These are phyloP conservation scores for Oscheius sp. DNA, from an alignment of 2,888 invertebrate species.

Conservation along the genomic window DNA sequence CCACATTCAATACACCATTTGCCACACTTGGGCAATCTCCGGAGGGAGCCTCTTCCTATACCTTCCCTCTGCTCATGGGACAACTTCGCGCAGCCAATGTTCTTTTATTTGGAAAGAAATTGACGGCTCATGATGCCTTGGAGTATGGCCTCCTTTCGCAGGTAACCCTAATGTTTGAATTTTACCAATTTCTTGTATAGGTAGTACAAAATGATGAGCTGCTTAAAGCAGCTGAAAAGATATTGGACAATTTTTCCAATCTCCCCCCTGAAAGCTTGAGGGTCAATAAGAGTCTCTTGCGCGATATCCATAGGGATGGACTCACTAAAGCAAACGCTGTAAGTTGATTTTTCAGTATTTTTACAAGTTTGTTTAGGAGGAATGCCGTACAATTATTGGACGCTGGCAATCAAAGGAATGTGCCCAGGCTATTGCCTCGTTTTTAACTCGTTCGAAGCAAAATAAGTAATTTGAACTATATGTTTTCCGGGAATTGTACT, in stretches of 20 bases:
- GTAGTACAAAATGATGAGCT: constrained; percentile 76
- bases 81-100: constrained; percentile 77
- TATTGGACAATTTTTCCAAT: constrained; percentile 44
- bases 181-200: constrained; percentile 62
- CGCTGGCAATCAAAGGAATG: constrained; percentile 79
- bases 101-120: constrained; percentile 79
- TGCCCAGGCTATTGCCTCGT: constrained; percentile 76
- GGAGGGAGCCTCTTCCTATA: constrained; percentile 87
- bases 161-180: constrained; percentile 72
- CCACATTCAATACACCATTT: constrained; percentile 89
- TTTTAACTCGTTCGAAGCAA: constrained; percentile 71
- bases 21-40: constrained; percentile 83
- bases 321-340: constrained; percentile 70
- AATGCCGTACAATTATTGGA: constrained; percentile 78
- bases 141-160: constrained; percentile 82
- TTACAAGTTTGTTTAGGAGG: constrained; percentile 71
- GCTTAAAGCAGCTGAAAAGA: constrained; percentile 38
- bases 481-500: neutral
- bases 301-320: constrained; percentile 75
- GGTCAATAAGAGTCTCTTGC: constrained; percentile 80
- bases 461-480: constrained; percentile 27
- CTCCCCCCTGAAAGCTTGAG: constrained; percentile 75
- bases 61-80: constrained; percentile 86
- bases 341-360: neutral
- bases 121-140: constrained; percentile 83